These are phyloP conservation scores for Oriolus oriolus DNA, from an alignment of 2,113 vertebrate genomes.

Conservation along the genomic window DNA sequence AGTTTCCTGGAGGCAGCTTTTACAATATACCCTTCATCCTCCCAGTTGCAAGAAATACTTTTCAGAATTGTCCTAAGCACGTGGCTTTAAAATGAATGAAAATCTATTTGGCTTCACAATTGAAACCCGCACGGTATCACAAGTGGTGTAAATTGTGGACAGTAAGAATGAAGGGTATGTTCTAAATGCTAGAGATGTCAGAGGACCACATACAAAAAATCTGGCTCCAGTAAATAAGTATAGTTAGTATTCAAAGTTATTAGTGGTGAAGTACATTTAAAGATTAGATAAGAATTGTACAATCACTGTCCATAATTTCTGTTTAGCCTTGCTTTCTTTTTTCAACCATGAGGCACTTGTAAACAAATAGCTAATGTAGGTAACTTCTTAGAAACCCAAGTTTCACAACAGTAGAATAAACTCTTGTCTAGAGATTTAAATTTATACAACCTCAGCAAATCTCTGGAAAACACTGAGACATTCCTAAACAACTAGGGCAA, in stretches of 20 bases:
- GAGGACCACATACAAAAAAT: neutral
- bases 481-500: neutral
- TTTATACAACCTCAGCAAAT: neutral
- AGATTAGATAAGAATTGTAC: neutral
- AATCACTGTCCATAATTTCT: neutral
- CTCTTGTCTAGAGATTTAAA: neutral
- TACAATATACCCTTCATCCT: slow-evolving; percentile 47
- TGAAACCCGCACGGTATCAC: neutral
- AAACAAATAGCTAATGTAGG: neutral
- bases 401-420: neutral
- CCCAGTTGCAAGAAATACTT: neutral
- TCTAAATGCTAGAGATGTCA: slow-evolving; percentile 22
- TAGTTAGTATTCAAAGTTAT: slow-evolving; percentile 59
- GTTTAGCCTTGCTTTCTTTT: neutral
- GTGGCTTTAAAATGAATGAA: neutral
- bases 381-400: neutral
- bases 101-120: neutral
- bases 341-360: neutral
- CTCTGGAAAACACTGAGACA: neutral
- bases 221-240: slow-evolving; percentile 35
- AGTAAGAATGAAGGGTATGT: slow-evolving; percentile 36
- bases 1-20: slow-evolving; percentile 24
- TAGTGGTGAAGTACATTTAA: slow-evolving; percentile 22
- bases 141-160: neutral
- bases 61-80: neutral